Base-by-base conservation (phyloP, 2,113 vertebrate species). In the Tursiops truncatus region DNA sequence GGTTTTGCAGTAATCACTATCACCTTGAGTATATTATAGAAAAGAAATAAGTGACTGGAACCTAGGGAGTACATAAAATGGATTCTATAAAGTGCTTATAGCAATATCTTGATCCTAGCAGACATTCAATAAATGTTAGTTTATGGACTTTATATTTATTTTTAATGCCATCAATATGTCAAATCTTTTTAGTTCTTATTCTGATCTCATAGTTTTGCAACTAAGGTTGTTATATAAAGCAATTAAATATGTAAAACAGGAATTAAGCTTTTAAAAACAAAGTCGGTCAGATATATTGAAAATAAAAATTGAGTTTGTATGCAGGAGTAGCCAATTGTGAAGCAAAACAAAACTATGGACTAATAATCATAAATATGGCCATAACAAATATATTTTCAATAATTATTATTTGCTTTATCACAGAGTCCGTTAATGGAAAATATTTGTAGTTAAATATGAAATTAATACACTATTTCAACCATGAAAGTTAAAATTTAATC, bases 401-500 rank as follows among this genome's bases (percentile, higher is more conserved):
- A 68, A 71, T 36, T 47, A 17, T 63, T 65, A 65, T 65, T 74
- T 73, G 6, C 31, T 47, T 74, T 17, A 76, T 33, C 5, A 44
- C 20, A n/a, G 36, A 74, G n/a, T 73, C 12, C 50, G 38, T 58
- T 92, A 79, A 67, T 88, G 56, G 5, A 21, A 95, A 74, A 74
- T 47, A 14, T 56, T 88, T 65, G 6, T 36, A 4, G 36, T 58
- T 68, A 68, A 83, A 89, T 38, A 76, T 76, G 33, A 93, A 93
- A 83, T 89, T 7, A 89, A 25, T 83, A 83, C 6, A 83, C 17
- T 74, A 31, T 65, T 82, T 83, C 25, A 41, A 50, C 18, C 38
- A 96, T 88, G 26, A 41, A 82, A 83, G 50, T 82, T 74, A 89
- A 80, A 65, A 18, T 77, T 96, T 50, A 88, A 62, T 93, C 53